Conservation (phyloP, 2,113 vertebrate species). For the Leucoraja erinaceus region DNA sequence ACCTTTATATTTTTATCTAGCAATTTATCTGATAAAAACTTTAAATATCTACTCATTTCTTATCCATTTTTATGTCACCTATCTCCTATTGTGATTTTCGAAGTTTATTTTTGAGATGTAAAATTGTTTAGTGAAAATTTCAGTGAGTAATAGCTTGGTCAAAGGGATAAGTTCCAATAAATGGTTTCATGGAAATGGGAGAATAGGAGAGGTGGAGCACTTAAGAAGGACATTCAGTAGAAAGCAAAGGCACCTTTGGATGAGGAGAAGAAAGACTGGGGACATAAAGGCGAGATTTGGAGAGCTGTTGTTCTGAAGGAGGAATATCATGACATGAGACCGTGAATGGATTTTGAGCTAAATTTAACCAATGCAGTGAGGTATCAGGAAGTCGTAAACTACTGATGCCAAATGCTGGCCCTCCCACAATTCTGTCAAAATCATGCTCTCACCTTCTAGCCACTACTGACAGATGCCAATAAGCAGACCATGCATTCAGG, state of each 20-base stretch:
- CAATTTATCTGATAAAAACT: not conserved
- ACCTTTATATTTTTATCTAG: no score
- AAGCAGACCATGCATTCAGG: not conserved
- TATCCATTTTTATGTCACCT: not conserved
- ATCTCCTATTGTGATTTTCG: not conserved
- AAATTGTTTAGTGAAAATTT: no score
- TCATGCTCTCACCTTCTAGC: not conserved
- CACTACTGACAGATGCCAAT: not conserved
- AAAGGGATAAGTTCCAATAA: no score
- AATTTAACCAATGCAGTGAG: not conserved
- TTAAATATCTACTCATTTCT: not conserved
- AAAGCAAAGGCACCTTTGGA: not conserved
- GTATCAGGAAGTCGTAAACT: not conserved
- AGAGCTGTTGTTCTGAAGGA: not conserved
- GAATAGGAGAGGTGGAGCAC: not conserved
- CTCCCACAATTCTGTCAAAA: not conserved
- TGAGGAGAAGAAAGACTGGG: no score
- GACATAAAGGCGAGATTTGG: no score
- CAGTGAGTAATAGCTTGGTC: no score
- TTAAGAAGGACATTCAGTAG: not conserved
- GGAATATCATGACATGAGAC: not conserved
- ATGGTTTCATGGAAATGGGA: no score
- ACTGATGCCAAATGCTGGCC: not conserved
- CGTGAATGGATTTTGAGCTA: not conserved
- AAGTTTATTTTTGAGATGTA: not conserved